These are phyloP conservation scores for Holacanthus passer DNA, from an alignment of 2,113 vertebrate genomes.

Conservation along the genomic window DNA sequence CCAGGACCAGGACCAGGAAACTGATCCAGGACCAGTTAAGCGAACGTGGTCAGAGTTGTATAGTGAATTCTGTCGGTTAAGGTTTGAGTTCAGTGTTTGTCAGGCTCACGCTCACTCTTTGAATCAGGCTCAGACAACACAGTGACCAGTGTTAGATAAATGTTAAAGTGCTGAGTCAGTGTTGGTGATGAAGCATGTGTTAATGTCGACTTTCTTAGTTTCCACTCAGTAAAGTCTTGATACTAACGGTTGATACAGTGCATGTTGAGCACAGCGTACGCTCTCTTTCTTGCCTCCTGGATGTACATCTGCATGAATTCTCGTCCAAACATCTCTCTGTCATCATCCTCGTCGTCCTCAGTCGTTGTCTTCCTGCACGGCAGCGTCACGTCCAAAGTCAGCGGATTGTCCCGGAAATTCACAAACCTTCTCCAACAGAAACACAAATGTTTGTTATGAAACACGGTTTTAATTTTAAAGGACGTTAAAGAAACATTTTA, in stretches of 20 bases:
- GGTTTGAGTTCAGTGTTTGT: too few species aligned
- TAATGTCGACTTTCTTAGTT: not conserved
- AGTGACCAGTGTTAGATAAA: too few species aligned
- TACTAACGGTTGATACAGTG: conserved; percentile 60
- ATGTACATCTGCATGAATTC: conserved; percentile 95
- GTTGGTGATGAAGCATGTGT: not conserved
- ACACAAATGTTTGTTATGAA: not conserved
- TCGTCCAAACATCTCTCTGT: conserved; percentile 91
- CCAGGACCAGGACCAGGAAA: too few species aligned
- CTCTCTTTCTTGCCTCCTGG: conserved; percentile 85
- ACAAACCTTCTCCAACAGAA: conserved; percentile 88
- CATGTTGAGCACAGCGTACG: conserved; percentile 74
- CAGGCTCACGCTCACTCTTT: too few species aligned
- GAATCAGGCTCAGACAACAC: too few species aligned
- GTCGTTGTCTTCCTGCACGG: conserved; percentile 59
- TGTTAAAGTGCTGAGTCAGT: too few species aligned
- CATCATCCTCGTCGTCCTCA: conserved; percentile 67
- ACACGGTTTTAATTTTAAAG: too few species aligned
- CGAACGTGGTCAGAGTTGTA: too few species aligned
- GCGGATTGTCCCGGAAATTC: conserved; percentile 96
- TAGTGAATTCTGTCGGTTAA: too few species aligned
- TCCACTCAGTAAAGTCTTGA: not conserved
- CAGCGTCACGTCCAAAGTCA: conserved; percentile 88
- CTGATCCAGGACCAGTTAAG: too few species aligned
- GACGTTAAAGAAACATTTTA: too few species aligned